Conservation (phyloP, 2,888 invertebrate species). For the Stenolophus ochropezus region DNA sequence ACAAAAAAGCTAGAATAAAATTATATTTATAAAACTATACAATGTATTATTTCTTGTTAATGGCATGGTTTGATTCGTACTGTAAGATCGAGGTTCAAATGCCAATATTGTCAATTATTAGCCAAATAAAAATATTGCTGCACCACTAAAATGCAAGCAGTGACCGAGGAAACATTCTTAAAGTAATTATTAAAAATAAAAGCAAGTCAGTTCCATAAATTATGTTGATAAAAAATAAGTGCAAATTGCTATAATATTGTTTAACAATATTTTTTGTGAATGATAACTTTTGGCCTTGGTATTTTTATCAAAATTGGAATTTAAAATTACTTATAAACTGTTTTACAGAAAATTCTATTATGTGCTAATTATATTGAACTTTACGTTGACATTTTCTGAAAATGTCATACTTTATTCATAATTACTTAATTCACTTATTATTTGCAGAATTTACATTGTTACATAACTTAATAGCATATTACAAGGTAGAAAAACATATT, state of each 20-base stretch:
- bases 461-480: neutral
- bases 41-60: no score
- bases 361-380: constrained; percentile 19
- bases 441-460: neutral
- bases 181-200: neutral
- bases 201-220: neutral
- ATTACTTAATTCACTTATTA: neutral
- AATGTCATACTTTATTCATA: neutral
- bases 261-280: neutral
- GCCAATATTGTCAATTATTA: no score
- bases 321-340: neutral
- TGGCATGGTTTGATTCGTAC: no score
- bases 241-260: neutral
- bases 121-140: no score
- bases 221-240: neutral
- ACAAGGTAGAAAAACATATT: neutral
- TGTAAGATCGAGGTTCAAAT: no score
- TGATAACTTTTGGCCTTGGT: neutral
- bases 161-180: no score
- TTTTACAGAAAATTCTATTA: neutral
- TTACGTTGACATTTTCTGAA: constrained; percentile 19
- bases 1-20: no score
- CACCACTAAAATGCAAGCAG: no score
- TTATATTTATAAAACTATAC: no score
- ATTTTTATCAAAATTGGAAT: neutral